Conservation (phyloP, 2,888 invertebrate genomes). For the Philopedon plagiatum region DNA sequence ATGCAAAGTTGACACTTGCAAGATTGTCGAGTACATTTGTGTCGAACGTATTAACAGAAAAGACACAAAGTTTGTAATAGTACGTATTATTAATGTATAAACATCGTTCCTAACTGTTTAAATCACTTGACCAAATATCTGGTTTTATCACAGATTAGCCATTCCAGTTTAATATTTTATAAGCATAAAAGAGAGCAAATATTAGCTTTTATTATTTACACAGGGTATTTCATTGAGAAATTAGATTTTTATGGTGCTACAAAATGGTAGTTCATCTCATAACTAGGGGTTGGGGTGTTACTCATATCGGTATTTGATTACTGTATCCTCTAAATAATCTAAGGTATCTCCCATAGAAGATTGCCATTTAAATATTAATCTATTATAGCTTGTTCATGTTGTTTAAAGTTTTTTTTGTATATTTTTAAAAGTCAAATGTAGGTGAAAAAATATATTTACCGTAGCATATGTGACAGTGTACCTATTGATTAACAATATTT, state of each 20-base stretch:
- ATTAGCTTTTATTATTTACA: slow-evolving; percentile 18
- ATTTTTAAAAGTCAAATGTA: no score
- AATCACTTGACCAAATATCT: slow-evolving; percentile 40
- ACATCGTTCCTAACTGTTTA: slow-evolving; percentile 42
- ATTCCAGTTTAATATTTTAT: slow-evolving; percentile 42
- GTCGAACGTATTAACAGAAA: slow-evolving; percentile 44
- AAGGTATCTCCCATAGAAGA: no score
- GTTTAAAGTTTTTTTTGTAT: no score
- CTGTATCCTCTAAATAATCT: no score
- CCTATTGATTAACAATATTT: no score
- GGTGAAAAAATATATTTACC: no score
- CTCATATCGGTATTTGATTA: no score
- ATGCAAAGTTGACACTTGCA: slow-evolving; percentile 40
- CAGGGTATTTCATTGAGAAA: slow-evolving; percentile 26
- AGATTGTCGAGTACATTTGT: slow-evolving; percentile 34
- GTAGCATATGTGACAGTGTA: no score
- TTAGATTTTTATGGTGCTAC: slow-evolving; percentile 10
- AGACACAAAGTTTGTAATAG: slow-evolving; percentile 36
- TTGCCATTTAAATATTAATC: no score
- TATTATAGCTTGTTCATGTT: no score
- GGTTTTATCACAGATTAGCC: slow-evolving; percentile 42
- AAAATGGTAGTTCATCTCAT: not conserved
- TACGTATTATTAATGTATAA: slow-evolving; percentile 29
- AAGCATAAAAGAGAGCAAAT: slow-evolving; percentile 41
- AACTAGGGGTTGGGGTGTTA: not conserved